These are phyloP conservation scores for Pycnomerus fuliginosus DNA, from an alignment of 2,888 invertebrate species.

Conservation along the genomic window DNA sequence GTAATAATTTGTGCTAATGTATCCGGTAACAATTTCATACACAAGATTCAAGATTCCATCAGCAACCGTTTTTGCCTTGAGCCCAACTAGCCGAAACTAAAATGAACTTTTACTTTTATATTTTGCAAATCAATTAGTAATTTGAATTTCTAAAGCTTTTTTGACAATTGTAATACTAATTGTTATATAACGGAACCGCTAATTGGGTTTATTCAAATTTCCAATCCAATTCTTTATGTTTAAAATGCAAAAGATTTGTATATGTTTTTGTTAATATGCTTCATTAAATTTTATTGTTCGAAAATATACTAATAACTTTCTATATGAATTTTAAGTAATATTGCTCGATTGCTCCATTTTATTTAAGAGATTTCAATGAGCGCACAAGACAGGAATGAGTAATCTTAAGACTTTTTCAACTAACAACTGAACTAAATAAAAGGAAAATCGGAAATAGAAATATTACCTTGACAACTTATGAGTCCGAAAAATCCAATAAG, in stretches of 20 bases:
- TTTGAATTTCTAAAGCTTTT: not conserved
- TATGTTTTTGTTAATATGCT: not conserved
- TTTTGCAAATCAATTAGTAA: slow-evolving; percentile 2
- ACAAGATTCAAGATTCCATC: too few species aligned
- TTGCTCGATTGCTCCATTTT: not conserved
- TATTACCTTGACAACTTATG: slow-evolving; percentile 17
- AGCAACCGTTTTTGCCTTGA: slow-evolving; percentile 11
- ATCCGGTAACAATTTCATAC: slow-evolving; percentile 11
- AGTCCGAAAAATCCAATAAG: slow-evolving; percentile 13
- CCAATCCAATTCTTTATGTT: not conserved
- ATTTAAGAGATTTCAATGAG: slow-evolving; percentile 13
- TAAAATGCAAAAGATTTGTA: not conserved
- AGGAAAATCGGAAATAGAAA: not conserved
- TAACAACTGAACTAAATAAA: not conserved
- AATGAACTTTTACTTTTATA: slow-evolving; percentile 5
- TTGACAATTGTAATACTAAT: not conserved
- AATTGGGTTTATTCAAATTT: too few species aligned
- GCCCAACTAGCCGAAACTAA: slow-evolving; percentile 7
- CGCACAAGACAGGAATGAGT: slow-evolving; percentile 1
- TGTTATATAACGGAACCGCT: too few species aligned
- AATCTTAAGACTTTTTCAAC: not conserved
- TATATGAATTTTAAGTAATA: not conserved
- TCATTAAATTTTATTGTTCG: not conserved
- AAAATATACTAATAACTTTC: not conserved
- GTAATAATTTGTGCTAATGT: slow-evolving; percentile 8